Base-by-base conservation (phyloP, 2,888 invertebrate species). In the Subacronicta megacephala region DNA sequence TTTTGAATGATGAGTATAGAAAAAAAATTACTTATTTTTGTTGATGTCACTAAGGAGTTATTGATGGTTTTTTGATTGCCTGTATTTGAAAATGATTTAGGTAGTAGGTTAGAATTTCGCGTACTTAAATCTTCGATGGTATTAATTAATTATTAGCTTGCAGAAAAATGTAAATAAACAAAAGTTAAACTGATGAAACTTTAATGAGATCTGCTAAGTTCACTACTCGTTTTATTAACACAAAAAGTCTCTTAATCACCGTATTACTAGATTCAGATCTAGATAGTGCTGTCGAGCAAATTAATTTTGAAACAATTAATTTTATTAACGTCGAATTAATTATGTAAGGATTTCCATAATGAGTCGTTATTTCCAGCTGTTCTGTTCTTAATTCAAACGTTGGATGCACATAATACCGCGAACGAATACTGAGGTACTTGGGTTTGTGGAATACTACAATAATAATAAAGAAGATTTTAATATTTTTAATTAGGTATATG, bases 41-140 rank as follows among this genome's bases (percentile, higher is more conserved):
- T 66, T 64, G 56, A 51, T 50, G 62, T 66, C 52, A 20, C 40
- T 62, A 46, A 69, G 63, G 42, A 46, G 55, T 67, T 64, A 62
- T 74, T 67, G 41, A 69, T 74, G 70, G 55, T 7, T 36, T 49
- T 63, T 62, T 75, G 45, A 73, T 63, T 63, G 49, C 33, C 2
- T 36, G 7, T 10, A 12, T 62, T 52, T 44, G 18, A 13, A 46
- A 13, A 46, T 23, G 7, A 12, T 29, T 5, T 31, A 31, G n/a
- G 3, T 31, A 10, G 26, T 10, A 10, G 26, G 2, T 5, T 26
- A 26, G 7, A 23, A 23, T 3, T 10, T 26, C 2, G 7, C 9
- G 1, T 7, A 10, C 10, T 10, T 5, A 26, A 26, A 10, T 26
- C 26, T 10, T 26, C 0, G 26, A 26, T 9, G 9, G 23, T 23